These are phyloP conservation scores for Chlorospingus flavigularis DNA, from an alignment of 2,797 vertebrate genomes.

Conservation along the genomic window DNA sequence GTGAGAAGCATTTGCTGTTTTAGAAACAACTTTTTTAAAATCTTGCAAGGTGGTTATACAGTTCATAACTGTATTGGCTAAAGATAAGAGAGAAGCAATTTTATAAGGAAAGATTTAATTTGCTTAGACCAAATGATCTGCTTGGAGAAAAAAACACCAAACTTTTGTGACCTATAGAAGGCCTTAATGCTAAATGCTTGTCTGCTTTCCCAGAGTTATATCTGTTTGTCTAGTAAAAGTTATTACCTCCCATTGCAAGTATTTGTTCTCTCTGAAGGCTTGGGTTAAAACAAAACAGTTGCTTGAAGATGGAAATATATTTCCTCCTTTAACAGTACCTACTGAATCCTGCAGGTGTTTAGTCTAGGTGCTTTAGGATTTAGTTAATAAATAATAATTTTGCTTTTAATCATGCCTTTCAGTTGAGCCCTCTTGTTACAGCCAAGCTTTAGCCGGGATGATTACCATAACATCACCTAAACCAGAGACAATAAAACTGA, in stretches of 20 bases:
- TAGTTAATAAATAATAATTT: conserved; percentile 52
- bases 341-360: conserved; percentile 21
- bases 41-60: background rate
- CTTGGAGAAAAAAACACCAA: background rate
- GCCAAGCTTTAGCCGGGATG: background rate
- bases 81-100: background rate
- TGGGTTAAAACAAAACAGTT: background rate
- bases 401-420: conserved; percentile 39
- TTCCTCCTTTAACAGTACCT: conserved; percentile 21
- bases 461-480: conserved; percentile 32
- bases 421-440: conserved; percentile 6
- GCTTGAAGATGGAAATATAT: background rate
- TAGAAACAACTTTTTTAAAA: background rate
- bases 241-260: background rate
- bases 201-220: background rate
- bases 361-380: background rate
- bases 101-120: background rate
- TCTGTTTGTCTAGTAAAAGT: background rate
- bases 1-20: background rate
- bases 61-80: background rate
- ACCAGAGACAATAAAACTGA: conserved; percentile 33
- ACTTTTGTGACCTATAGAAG: background rate
- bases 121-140: background rate
- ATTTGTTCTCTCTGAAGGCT: background rate
- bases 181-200: background rate